phyloP scores from a whole-genome alignment of 2,888 invertebrate genomes.

The Rotaria sp. region DNA sequence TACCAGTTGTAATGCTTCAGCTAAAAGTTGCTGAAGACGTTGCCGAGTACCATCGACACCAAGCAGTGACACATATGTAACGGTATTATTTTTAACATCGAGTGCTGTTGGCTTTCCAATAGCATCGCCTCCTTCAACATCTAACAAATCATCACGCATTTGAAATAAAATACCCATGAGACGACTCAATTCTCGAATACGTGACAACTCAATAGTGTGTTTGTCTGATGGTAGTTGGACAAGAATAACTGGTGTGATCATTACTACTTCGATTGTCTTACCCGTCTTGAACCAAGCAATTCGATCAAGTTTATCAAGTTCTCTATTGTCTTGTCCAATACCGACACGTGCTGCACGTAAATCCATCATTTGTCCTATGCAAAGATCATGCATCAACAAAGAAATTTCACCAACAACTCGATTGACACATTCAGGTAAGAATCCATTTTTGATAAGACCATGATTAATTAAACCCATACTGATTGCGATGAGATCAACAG shows the following conservation, averaged over 20 bases:
- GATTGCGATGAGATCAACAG: not conserved
- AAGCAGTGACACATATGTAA: not conserved
- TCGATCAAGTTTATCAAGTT: not conserved
- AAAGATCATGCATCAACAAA: not conserved
- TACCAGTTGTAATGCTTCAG: too few species aligned
- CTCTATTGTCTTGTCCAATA: not conserved
- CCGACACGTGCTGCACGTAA: not conserved
- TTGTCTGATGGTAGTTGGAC: not conserved
- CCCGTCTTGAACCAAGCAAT: not conserved
- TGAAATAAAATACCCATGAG: not conserved
- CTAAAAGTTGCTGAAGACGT: too few species aligned
- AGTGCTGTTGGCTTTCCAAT: not conserved
- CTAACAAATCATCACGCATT: not conserved
- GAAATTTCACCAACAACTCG: conserved; percentile 16
- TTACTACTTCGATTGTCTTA: not conserved
- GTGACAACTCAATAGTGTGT: too few species aligned
- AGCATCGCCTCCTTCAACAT: not conserved
- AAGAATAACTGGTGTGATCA: not conserved
- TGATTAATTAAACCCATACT: not conserved
- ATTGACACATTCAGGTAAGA: not conserved
- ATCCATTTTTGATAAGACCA: not conserved
- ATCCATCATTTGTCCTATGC: conserved; percentile 30
- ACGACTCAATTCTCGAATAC: not conserved
- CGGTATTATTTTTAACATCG: not conserved
- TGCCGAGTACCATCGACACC: too few species aligned